Percentiles rank a stretch among this genome's conserved stretches.
phyloP scores from a whole-genome alignment of 2,797 vertebrate species.

The Mareca strepera region DNA sequence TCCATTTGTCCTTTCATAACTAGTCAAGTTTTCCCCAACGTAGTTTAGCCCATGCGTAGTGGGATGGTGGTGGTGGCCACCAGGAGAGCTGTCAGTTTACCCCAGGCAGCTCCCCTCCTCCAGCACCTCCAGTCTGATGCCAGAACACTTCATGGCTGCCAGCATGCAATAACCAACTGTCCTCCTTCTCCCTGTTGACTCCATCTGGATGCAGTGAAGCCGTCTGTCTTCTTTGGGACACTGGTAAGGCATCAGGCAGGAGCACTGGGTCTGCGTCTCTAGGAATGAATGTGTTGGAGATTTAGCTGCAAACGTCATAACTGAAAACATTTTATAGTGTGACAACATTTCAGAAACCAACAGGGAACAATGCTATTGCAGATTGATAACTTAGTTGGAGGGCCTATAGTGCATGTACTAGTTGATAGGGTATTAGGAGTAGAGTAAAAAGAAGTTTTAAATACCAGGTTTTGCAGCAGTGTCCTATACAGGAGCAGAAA shows the following conservation, averaged over 20 bases:
- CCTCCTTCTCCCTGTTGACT: constrained; percentile 49
- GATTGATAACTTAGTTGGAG: neutral
- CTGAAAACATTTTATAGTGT: neutral
- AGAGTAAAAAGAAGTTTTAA: neutral
- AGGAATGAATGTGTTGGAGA: neutral
- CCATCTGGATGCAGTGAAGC: constrained; percentile 82
- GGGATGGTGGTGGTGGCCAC: neutral
- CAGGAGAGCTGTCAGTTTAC: neutral
- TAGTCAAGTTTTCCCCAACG: neutral
- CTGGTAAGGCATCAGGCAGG: constrained; percentile 80
- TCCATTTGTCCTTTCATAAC: neutral
- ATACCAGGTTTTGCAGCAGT: neutral
- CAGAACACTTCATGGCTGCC: constrained; percentile 83
- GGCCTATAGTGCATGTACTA: neutral
- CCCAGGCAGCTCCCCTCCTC: constrained; percentile 74
- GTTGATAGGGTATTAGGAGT: neutral
- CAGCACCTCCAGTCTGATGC: constrained; percentile 77
- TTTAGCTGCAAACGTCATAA: neutral
- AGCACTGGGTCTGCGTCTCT: constrained; percentile 77
- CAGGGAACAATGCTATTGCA: neutral
- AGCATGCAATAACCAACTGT: constrained; percentile 80
- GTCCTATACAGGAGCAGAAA: neutral
- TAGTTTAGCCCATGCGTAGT: rapidly evolving
- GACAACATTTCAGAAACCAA: neutral
- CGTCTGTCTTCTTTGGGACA: constrained; percentile 71